These are phyloP conservation scores for Drosophila sulfurigaster DNA, from an alignment of 1,140 invertebrate genomes.

Conservation along the genomic window DNA sequence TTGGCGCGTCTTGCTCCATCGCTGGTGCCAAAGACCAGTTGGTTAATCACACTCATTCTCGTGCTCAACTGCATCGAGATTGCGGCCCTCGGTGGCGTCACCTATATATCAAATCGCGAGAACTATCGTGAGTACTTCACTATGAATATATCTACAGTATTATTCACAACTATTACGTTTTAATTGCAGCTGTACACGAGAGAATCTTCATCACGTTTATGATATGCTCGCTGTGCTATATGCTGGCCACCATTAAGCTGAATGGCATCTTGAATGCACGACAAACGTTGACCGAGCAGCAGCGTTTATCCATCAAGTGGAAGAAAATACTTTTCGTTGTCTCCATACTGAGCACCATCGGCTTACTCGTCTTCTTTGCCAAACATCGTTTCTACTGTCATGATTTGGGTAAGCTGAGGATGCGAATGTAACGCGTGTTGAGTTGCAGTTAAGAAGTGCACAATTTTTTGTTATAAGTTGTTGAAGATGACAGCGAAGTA, in stretches of 20 bases:
- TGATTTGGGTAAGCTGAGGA: slow-evolving; percentile 89
- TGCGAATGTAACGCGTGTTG: too few species aligned
- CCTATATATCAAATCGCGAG: slow-evolving; percentile 96
- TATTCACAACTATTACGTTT: slow-evolving; percentile 67
- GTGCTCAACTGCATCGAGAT: slow-evolving; percentile 95
- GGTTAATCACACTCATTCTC: slow-evolving; percentile 91
- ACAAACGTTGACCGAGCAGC: slow-evolving; percentile 77
- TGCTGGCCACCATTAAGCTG: slow-evolving; percentile 87
- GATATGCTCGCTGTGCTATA: slow-evolving; percentile 93
- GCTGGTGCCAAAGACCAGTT: slow-evolving; percentile 85
- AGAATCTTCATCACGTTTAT: slow-evolving; percentile 97
- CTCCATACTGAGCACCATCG: slow-evolving; percentile 91
- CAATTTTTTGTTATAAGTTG: too few species aligned
- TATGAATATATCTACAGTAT: not conserved
- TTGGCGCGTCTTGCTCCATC: slow-evolving; percentile 87
- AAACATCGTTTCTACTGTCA: slow-evolving; percentile 95
- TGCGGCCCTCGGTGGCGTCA: slow-evolving; percentile 93
- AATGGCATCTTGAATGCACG: slow-evolving; percentile 77
- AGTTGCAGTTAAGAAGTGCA: not conserved
- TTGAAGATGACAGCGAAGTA: too few species aligned
- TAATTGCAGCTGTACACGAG: slow-evolving; percentile 92
- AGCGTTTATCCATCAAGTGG: slow-evolving; percentile 87
- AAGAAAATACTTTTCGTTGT: slow-evolving; percentile 91
- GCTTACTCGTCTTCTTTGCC: slow-evolving; percentile 93
- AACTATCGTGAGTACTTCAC: slow-evolving; percentile 93